phyloP scores from a whole-genome alignment of 2,113 vertebrate species.

The Pungitius pungitius region DNA sequence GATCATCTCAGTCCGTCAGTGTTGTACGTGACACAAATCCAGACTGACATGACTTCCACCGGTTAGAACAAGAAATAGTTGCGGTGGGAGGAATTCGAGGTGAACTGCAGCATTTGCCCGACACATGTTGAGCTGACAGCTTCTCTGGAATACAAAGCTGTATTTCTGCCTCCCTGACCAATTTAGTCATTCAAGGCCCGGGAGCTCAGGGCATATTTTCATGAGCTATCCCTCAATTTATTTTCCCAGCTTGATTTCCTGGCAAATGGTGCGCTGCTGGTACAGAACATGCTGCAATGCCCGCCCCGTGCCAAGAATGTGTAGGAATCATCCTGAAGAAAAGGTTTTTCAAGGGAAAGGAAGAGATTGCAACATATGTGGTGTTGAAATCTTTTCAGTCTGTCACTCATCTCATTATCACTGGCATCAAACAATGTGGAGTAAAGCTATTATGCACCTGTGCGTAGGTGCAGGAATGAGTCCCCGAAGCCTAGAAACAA shows the following conservation, averaged over 20 bases:
- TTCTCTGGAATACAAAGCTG: constrained; percentile 45
- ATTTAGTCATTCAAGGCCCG: constrained; percentile 61
- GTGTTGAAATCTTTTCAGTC: constrained; percentile 23
- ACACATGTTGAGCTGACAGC: constrained; percentile 47
- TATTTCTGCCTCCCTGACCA: constrained; percentile 62
- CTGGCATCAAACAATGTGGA: background rate
- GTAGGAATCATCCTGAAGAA: constrained; percentile 54
- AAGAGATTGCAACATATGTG: background rate
- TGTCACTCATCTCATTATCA: background rate
- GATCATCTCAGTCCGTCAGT: constrained; percentile 20
- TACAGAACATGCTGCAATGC: constrained; percentile 45
- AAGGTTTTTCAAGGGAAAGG: constrained; percentile 32
- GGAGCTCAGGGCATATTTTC: constrained; percentile 59
- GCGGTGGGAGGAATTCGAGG: constrained; percentile 32
- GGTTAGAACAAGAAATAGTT: constrained; percentile 24
- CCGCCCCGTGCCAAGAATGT: constrained; percentile 59
- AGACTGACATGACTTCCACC: constrained; percentile 14
- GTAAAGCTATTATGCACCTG: background rate
- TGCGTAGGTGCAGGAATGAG: background rate
- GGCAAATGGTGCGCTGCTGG: constrained; percentile 52
- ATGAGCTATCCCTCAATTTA: constrained; percentile 60
- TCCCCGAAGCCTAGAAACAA: background rate
- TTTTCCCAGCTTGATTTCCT: constrained; percentile 68
- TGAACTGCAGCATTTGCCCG: constrained; percentile 33
- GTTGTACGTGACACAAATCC: constrained; percentile 31